phyloP scores from a whole-genome alignment of 2,888 invertebrate genomes.

The Cataglyphis albicans region DNA sequence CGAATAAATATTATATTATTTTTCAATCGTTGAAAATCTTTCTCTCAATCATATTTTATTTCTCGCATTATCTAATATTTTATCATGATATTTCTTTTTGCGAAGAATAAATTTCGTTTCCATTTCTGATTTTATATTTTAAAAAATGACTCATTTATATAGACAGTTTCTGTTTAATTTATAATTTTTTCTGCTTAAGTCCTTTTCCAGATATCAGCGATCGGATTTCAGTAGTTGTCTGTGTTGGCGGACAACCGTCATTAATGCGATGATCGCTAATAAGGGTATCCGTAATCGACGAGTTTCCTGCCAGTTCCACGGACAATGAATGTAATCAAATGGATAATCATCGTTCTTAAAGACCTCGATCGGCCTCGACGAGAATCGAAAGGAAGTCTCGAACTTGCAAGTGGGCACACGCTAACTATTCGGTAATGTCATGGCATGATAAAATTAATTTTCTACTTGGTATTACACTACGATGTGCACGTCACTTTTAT shows the following conservation, averaged over 20 bases:
- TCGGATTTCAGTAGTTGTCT: slow-evolving; percentile 26
- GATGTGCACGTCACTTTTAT: not conserved
- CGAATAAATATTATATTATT: not conserved
- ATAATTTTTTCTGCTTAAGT: not conserved
- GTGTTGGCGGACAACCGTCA: slow-evolving; percentile 34
- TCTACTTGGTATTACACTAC: not conserved
- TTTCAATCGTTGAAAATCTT: not conserved
- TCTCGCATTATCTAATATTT: not conserved
- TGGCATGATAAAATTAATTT: slow-evolving; percentile 18
- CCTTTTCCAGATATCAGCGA: not conserved
- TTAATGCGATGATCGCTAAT: slow-evolving; percentile 64
- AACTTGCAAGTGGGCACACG: not conserved
- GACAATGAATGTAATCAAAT: slow-evolving; percentile 62
- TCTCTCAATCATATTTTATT: not conserved
- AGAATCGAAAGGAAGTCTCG: slow-evolving; percentile 20
- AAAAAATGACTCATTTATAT: not conserved
- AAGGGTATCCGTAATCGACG: slow-evolving; percentile 58
- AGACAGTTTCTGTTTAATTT: not conserved
- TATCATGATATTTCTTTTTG: not conserved
- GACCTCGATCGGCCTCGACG: slow-evolving; percentile 23
- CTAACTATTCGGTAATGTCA: slow-evolving; percentile 7
- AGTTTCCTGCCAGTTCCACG: slow-evolving; percentile 53
- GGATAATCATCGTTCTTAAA: slow-evolving; percentile 51
- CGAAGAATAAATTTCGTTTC: not conserved
- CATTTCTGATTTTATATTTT: not conserved